phyloP scores from a whole-genome alignment of 1,140 invertebrate genomes.

The Solenopsis fugax region DNA sequence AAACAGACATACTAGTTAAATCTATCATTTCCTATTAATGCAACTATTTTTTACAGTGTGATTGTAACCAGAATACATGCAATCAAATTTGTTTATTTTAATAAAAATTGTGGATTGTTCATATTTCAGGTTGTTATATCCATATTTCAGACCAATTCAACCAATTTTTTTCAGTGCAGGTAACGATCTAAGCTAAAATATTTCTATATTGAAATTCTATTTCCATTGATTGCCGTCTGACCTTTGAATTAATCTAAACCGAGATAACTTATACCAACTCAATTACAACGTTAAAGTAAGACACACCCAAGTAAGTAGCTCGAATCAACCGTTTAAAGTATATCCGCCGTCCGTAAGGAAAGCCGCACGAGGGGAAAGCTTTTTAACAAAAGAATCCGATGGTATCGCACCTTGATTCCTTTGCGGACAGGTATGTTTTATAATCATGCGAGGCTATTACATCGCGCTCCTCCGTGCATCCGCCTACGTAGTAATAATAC shows the following conservation, averaged over 20 bases:
- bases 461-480: constrained; percentile 23
- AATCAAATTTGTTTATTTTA: too few relatives aligned
- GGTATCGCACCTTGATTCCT: neutral
- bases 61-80: too few relatives aligned
- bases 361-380: neutral
- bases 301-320: neutral
- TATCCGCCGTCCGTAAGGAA: neutral
- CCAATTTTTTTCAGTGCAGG: too few relatives aligned
- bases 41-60: too few relatives aligned
- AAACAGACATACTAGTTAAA: too few relatives aligned
- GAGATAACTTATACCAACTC: neutral
- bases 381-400: neutral
- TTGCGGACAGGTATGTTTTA: constrained; percentile 27
- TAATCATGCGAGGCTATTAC: constrained; percentile 49
- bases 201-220: neutral
- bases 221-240: neutral
- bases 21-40: too few relatives aligned
- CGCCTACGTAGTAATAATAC: constrained; percentile 54
- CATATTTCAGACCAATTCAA: too few relatives aligned
- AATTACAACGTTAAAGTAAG: neutral
- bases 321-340: neutral
- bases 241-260: constrained; percentile 8
- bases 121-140: too few relatives aligned
- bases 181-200: too few relatives aligned
- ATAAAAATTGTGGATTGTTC: too few relatives aligned